Percentiles rank a stretch among this genome's conserved stretches.
Conservation (phyloP, 2,797 vertebrate genomes). For the Lutjanus campechanus region DNA sequence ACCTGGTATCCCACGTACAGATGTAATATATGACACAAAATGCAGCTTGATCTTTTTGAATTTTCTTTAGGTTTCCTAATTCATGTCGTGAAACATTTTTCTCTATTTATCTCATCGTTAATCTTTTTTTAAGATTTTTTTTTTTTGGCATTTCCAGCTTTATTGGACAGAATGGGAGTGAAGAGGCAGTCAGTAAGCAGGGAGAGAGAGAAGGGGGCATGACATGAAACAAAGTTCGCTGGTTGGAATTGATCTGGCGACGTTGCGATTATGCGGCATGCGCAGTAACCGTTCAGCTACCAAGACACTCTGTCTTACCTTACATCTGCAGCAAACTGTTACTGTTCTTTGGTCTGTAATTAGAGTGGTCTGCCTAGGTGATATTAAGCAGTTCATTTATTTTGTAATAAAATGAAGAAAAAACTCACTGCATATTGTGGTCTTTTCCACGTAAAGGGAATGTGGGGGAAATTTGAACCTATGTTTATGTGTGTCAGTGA, state of each 20-base stretch:
- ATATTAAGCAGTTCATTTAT: slow-evolving; percentile 69
- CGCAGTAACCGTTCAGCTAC: no score
- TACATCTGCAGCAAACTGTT: slow-evolving; percentile 43
- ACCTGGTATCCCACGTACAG: slow-evolving; percentile 20
- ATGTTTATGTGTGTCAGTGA: background rate
- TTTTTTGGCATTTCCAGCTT: no score
- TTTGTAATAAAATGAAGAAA: slow-evolving; percentile 81
- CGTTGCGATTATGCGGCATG: no score
- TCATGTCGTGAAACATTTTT: slow-evolving; percentile 45
- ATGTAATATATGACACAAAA: slow-evolving; percentile 60
- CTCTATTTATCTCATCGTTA: slow-evolving; percentile 62
- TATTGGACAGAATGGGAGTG: no score
- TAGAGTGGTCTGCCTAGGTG: slow-evolving; percentile 64
- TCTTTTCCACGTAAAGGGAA: slow-evolving; percentile 21
- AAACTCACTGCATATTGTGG: slow-evolving; percentile 25
- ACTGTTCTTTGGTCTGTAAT: slow-evolving; percentile 59
- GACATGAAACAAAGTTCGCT: no score
- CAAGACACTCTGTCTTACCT: background rate
- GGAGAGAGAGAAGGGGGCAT: no score
- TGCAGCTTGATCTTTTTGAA: slow-evolving; percentile 48
- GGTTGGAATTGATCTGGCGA: no score
- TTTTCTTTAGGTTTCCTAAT: slow-evolving; percentile 45
- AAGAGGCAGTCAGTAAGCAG: no score
- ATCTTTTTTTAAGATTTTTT: no score
- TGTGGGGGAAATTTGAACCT: background rate